Evolutionary conservation across 2,888 invertebrate genomes (phyloP).

Genomic region (Acronicta aceris): DNA sequence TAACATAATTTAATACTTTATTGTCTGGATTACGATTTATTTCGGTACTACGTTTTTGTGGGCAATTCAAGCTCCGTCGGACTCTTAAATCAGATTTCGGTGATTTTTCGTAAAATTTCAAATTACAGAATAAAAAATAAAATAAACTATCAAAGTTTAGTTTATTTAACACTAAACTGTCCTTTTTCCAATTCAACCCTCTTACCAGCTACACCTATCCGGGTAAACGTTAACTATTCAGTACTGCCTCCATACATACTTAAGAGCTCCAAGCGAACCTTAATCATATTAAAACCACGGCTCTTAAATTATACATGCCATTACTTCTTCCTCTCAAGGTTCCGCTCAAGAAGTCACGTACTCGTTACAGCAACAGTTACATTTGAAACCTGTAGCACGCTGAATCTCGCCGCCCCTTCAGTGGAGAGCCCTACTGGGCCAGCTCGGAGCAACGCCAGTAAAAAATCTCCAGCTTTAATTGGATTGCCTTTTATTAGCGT

Average conservation of each 20-base stretch:
- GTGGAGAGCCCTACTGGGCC: constrained; percentile 70
- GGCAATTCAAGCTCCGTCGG: no score
- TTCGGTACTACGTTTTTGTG: no score
- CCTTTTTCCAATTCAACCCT: constrained; percentile 17
- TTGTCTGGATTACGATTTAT: no score
- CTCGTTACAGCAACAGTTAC: constrained; percentile 70
- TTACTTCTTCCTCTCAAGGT: constrained; percentile 49
- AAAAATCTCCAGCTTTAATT: constrained; percentile 85
- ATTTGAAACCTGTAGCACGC: constrained; percentile 70
- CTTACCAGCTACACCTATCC: constrained; percentile 22
- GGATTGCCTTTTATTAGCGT: constrained; percentile 87
- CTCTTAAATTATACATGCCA: constrained; percentile 54
- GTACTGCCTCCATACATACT: constrained; percentile 13
- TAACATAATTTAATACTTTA: no score
- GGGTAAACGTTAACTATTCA: constrained; percentile 32
- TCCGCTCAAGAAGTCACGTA: constrained; percentile 40
- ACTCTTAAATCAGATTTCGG: no score
- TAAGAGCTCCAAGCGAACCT: constrained; percentile 28
- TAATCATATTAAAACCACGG: constrained; percentile 53
- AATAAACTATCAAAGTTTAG: background rate
- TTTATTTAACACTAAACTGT: constrained; percentile 3
- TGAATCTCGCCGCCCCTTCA: constrained; percentile 64
- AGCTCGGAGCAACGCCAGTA: constrained; percentile 70
- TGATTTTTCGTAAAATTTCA: background rate
- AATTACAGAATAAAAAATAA: background rate